Evolutionary conservation across 2,888 invertebrate genomes (phyloP), one percentile per base, ranked within the genome.

Genomic region (Drosophila peninsularis): DNA sequence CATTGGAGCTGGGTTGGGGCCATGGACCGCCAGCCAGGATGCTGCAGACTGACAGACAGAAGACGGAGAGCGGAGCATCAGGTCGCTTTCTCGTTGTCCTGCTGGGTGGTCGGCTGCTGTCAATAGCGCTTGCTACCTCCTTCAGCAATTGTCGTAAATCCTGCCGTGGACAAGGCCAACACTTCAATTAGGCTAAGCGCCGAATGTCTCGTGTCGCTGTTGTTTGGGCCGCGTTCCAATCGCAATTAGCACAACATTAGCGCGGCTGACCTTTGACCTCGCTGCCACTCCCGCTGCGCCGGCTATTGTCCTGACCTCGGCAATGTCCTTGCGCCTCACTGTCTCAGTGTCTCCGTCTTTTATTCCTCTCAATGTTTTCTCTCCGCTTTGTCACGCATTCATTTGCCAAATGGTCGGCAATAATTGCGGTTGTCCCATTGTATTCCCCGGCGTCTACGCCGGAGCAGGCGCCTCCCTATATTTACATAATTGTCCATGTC

Each of bases 251-350:
- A 84, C 83, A 84, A 76, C 79, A 89, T 84, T 84, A 89, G 62
- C 68, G 85, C 73, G 73, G 62, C 85, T 84, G 89, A 87, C 89
- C 88, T 89, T 89, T 89, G 89, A 89, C 89, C 88, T 84, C 85
- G 88, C 82, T 88, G 86, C 77, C 70, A 78, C 81, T 80, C 84
- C 75, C 81, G 78, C 75, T 50, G 89, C 62, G 85, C 69, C 52
- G 63, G 41, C 77, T 45, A 75, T 81, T 71, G 87, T 80, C 44
- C 66, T 62, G 65, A 71, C 77, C 71, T 77, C 71, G 69, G 57
- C 82, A 67, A 61, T 79, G 88, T 89, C 81, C 89, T 82, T 88
- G 86, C 60, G 41, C 62, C 60, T 55, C 7, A 1, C 14, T 27
- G 32, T 34, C 50, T 50, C 21, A 3, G 14, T 14, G 36, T 54